These are phyloP conservation scores for Turdus rufiventris DNA, from an alignment of 2,113 vertebrate genomes.

Conservation along the genomic window DNA sequence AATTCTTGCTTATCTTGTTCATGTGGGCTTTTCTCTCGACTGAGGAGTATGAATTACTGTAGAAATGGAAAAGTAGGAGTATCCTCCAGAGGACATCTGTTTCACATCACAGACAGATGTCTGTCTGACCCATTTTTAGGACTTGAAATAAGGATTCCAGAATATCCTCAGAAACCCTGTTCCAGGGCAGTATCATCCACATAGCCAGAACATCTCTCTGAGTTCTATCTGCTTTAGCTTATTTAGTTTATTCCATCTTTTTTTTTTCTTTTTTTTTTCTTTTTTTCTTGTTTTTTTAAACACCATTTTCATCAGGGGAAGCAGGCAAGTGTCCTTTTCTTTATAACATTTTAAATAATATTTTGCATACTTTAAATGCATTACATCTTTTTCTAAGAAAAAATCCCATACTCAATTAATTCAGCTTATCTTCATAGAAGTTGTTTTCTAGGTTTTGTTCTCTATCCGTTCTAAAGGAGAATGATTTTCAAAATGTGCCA, in stretches of 20 bases:
- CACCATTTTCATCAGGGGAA: not conserved
- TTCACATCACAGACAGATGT: conserved; percentile 38
- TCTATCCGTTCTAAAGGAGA: not conserved
- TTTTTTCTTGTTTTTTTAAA: too few relatives aligned
- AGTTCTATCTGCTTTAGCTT: not conserved
- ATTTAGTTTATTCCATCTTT: not conserved
- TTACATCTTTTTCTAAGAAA: not conserved
- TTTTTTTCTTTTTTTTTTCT: not conserved
- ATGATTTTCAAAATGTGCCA: not conserved
- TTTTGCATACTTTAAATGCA: not conserved
- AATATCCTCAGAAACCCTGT: not conserved
- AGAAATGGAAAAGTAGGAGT: conserved; percentile 10
- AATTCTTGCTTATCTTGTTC: not conserved
- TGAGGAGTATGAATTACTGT: not conserved
- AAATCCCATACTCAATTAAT: not conserved
- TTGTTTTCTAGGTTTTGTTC: not conserved
- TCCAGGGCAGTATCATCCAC: not conserved
- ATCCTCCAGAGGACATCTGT: conserved; percentile 23
- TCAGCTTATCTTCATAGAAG: not conserved
- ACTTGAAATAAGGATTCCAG: conserved; percentile 17
- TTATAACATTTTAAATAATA: not conserved
- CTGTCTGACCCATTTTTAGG: conserved; percentile 43
- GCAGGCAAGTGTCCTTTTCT: not conserved
- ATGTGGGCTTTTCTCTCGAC: not conserved
- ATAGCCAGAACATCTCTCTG: not conserved